Evolutionary conservation across 2,113 vertebrate species (phyloP), one percentile per base, ranked within the genome.

Genomic region (Martes martes): DNA sequence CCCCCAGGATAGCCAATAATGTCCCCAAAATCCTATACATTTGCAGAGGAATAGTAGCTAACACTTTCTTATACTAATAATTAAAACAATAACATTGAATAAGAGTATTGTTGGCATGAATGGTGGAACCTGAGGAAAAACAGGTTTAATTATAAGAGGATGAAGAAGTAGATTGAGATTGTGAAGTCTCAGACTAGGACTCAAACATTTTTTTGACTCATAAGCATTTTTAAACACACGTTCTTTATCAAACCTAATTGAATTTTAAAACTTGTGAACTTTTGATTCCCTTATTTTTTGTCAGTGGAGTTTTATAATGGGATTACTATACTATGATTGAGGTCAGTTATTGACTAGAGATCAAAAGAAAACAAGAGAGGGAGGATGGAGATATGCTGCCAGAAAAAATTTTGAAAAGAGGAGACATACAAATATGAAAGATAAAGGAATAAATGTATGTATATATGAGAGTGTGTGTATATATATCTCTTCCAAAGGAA

Each of bases 251-350:
- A 89, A 19, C 91, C 78, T 85, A 80, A 94, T 7, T 89, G 45
- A 80, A 85, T 92, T 85, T 95, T 91, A 74, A 95, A 97, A 86
- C 28, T 78, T 90, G 31, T 78, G 45, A 90, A 63, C 6, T 59
- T 95, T 57, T 45, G 23, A 52, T 63, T 95, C 6, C 4, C 26
- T 55, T 47, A 55, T 57, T 39, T 81, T 80, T 90, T 79, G 6
- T 86, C 87, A 76, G 26, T 33, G 80, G 19, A 4, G 39, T 39
- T 88, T 93, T 91, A 50, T 69, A 57, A 2, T 95, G 78, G 10
- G 28, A 93, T 59, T 63, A 6, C 42, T 65, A 18, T 81, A 45
- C 9, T 91, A 57, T 91, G 42, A 67, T 36, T 57, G 36, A 95
- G 7, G 26, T 57, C 45, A 42, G n/a, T 89, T 95, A 95, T 59